A percentile compares a stretch with the other conserved stretches of the same genome.
These are phyloP conservation scores for Dugesia japonica DNA, from an alignment of 2,888 invertebrate species.

Conservation along the genomic window DNA sequence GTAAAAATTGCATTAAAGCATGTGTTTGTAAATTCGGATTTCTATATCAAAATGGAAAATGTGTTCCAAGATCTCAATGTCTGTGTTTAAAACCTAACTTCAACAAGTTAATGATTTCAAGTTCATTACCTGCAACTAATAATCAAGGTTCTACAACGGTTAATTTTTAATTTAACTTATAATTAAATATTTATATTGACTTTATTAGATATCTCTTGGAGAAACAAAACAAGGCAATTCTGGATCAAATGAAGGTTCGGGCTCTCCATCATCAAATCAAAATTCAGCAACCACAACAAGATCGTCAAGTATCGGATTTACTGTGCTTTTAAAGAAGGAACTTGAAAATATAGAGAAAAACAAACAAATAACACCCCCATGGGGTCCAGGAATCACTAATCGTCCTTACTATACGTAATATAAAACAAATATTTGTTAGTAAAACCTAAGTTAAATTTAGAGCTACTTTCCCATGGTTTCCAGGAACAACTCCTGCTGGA, in stretches of 20 bases:
- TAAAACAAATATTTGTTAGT: too few species aligned
- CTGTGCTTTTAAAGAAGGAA: neutral
- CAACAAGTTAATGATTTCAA: neutral
- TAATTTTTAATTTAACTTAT: too few species aligned
- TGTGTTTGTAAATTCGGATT: neutral
- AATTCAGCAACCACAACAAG: neutral
- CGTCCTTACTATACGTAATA: neutral
- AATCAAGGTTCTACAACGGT: neutral
- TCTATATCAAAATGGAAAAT: slow-evolving; percentile 13
- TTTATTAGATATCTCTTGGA: neutral
- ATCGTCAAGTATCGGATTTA: neutral
- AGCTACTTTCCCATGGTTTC: neutral
- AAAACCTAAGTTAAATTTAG: too few species aligned
- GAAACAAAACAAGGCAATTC: neutral
- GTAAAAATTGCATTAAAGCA: neutral
- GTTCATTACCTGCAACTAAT: neutral
- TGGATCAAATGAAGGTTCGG: neutral
- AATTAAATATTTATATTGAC: too few species aligned
- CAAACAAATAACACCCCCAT: neutral
- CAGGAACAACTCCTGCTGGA: neutral
- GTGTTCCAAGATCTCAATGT: neutral
- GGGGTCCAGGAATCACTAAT: neutral
- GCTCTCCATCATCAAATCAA: neutral
- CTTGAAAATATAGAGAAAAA: neutral
- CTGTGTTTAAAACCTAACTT: neutral